A percentile compares a stretch with the other conserved stretches of the same genome.
phyloP scores from a whole-genome alignment of 53 echinoderm and acorn worm genomes.

The Arbacia lixula region DNA sequence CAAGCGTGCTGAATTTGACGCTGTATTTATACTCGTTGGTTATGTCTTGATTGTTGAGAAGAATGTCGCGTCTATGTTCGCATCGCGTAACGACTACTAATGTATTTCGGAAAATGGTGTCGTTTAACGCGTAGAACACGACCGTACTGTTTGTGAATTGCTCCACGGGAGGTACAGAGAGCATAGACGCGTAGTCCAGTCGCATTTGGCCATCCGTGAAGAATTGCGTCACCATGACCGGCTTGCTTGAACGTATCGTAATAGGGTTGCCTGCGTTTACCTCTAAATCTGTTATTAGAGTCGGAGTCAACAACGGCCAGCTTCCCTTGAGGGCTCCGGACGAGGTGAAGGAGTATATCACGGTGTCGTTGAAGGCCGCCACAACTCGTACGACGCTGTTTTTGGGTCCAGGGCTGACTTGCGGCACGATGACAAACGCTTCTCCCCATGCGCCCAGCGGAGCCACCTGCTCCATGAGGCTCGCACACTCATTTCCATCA shows the following conservation, averaged over 20 bases:
- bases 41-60: slow-evolving; percentile 17
- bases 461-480: slow-evolving; percentile 25
- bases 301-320: neutral
- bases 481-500: neutral
- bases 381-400: slow-evolving; percentile 37
- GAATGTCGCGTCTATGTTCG: slow-evolving; percentile 32
- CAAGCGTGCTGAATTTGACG: neutral
- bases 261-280: slow-evolving; percentile 3
- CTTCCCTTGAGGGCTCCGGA: neutral
- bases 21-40: slow-evolving; percentile 13
- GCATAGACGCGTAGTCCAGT: slow-evolving; percentile 43
- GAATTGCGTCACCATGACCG: slow-evolving; percentile 42
- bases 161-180: slow-evolving; percentile 57
- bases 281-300: neutral
- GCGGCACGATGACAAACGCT: slow-evolving; percentile 45
- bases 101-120: neutral
- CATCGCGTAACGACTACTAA: slow-evolving; percentile 32
- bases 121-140: slow-evolving; percentile 37
- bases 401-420: neutral
- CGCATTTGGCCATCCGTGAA: slow-evolving; percentile 32
- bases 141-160: slow-evolving; percentile 58
- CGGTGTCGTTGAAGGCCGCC: slow-evolving; percentile 33
- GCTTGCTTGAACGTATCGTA: slow-evolving; percentile 12
- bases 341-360: neutral
- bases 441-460: slow-evolving; percentile 54